A percentile compares a stretch with the other conserved stretches of the same genome.
These are phyloP conservation scores for Halictus quadricinctus DNA, from an alignment of 2,888 invertebrate species.

Conservation along the genomic window DNA sequence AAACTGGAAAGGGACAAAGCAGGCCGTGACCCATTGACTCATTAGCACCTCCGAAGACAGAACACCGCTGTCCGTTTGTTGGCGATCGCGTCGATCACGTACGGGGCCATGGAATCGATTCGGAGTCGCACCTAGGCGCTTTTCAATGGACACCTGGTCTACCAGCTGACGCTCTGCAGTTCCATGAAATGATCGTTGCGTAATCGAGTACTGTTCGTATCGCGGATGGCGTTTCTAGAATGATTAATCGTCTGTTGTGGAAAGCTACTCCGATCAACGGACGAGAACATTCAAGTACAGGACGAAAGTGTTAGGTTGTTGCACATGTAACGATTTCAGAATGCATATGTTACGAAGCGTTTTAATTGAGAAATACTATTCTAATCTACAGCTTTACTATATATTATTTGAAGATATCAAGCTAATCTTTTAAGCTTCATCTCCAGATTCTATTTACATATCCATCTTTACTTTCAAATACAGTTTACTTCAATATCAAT, in stretches of 20 bases:
- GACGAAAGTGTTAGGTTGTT: not conserved
- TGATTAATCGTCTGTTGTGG: constrained; percentile 28
- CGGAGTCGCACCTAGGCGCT: constrained; percentile 33
- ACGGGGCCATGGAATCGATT: constrained; percentile 26
- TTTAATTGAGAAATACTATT: not conserved
- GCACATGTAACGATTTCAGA: not conserved
- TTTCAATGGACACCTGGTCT: constrained; percentile 45
- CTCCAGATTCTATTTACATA: too few relatives aligned
- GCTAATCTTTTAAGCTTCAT: too few relatives aligned
- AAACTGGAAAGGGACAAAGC: constrained; percentile 44
- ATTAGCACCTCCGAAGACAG: constrained; percentile 45
- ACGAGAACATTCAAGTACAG: not conserved
- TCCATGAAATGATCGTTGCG: constrained; percentile 50
- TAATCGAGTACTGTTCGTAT: constrained; percentile 49
- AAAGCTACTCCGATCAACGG: constrained; percentile 6
- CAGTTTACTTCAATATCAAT: too few relatives aligned
- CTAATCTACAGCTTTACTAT: not conserved
- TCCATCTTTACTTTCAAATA: too few relatives aligned
- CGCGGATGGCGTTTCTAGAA: constrained; percentile 38
- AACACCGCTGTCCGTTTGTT: constrained; percentile 39
- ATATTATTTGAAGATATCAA: too few relatives aligned
- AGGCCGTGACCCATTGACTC: constrained; percentile 61
- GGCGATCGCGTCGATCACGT: constrained; percentile 43
- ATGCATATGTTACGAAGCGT: not conserved
- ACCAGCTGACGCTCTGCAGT: constrained; percentile 36